Base-by-base conservation (phyloP, 1,140 invertebrate species). In the Helicoverpa zea region DNA sequence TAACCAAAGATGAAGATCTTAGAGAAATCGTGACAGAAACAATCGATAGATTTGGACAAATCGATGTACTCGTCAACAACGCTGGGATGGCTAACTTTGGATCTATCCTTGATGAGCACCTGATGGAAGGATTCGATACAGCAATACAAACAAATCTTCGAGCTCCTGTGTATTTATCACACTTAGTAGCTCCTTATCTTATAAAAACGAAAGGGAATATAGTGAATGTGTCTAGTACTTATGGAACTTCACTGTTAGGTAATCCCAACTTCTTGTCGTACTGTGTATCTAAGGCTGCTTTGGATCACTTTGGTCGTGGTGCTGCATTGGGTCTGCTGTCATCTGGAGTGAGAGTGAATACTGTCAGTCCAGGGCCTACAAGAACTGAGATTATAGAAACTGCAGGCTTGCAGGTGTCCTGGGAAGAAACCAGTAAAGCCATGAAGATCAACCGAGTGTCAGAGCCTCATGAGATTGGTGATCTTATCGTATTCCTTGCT, bases 141-240 rank as follows among this genome's bases (percentile, higher is more conserved):
- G 82, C 97, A 0, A 96, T 97, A 83, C 96, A 96, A 81, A 90
- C 96, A 30, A 98, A 98, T 90, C 96, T 97, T 5, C 95, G 96
- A 70, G 94, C 97, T 35, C 90, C 97, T 3, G 97, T 96, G 88
- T 93, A 97, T 63, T 85, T 98, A 61, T 97, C 97, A 3, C 96
- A 96, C 94, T 84, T 97, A 43, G 96, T 97, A 72, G 96, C 97
- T 0, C 98, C 98, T 1, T 95, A 98, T 92, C 93, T 99, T 9
- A 95, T 97, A 10, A 95, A 96, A 88, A 96, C 96, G 0, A 97
- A 98, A 91, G 98, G 98, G 23, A 97, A 96, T 80, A 96, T 98
- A 84, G n/a, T 64, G 0, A 77, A 77, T n/a, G 49, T 77, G 0
- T 77, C 74, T 16, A 77, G 74, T 52, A 12, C 64, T 9, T 59